Evolutionary conservation across 1,140 invertebrate species (phyloP), one percentile per base, ranked within the genome.

Genomic region (Drosophila bocki): DNA sequence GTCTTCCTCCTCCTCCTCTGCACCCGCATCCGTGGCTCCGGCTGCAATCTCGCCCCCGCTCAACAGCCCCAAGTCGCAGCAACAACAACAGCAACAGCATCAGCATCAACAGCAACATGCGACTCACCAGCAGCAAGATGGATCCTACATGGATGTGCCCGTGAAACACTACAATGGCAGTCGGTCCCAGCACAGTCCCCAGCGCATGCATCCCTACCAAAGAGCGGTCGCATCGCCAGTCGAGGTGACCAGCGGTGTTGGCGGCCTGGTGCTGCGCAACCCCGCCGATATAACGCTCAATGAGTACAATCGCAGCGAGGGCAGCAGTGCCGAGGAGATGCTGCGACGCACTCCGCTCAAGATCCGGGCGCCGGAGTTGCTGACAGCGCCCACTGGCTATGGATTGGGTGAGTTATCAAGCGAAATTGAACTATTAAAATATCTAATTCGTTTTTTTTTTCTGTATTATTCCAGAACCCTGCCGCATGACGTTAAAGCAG

Each of bases 151-250:
- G 63, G 71, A 81, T 41, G 62, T 65, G 22, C 39, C 50, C 7
- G 59, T 70, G 0, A 78, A 78, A n/a, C 84, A 74, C 45, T 87
- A 78, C 42, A 78, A 62, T 67, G 76, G 54, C 47, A 82, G 70
- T 35, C 82, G 85, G 41, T 42, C 56, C 13, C 67, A 88, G 59
- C 75, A 80, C 69, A 91, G 84, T 75, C 84, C 83, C 12, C 85
- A 91, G 58, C 88, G 91, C 13, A 83, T 78, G 75, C 91, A 92
- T 82, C 91, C 91, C 62, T 92, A 92, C 85, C 91, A 92, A 92
- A 88, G 91, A 82, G 44, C 78, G 44, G 60, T 62, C 54, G 62
- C 64, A 39, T 82, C 74, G 45, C 80, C 78, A 54, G 64, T 70
- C 45, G 69, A 79, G 33, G 67, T 68, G 33, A 17, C 62, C 45